Evolutionary conservation across 2,797 vertebrate species (phyloP), one percentile per base, ranked within the genome.

Genomic region (Acestrorhynchus altus): DNA sequence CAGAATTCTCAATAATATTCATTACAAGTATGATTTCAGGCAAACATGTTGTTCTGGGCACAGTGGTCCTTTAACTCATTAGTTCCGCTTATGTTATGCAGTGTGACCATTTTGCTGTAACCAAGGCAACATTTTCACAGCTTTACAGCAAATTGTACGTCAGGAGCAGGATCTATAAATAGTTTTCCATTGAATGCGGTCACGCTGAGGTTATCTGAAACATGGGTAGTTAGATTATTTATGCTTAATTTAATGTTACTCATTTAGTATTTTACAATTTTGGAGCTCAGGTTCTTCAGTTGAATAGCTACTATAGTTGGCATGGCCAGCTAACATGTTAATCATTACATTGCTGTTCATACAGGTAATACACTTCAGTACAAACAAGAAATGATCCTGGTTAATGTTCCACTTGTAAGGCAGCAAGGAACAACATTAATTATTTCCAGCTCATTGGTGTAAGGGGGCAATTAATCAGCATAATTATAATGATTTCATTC

Each of bases 41-140:
- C 11, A 6, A 44, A 63, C 2, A 0, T 20, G 18, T 10, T 46
- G 13, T 47, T 47, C 11, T 18, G 40, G 16, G 46, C 10, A 24
- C 42, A 46, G 63, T 35, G 16, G 13, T 12, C 44, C 44, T 24
- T 65, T 65, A 44, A 24, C 42, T 24, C 35, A 65, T 57, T 57
- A 26, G 54, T 26, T 54, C 6, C 31, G 12, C 56, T 65, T 28
- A 51, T 70, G 46, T 20, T 60, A 47, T 24, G 42, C 26, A 24
- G 63, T 26, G 74, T 59, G 20, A 67, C 18, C 46, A 63, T 42
- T 69, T 56, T 56, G 24, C 47, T 46, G 59, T 77, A 77, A 71
- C 68, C 76, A 64, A 7, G 68, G 76, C 68, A 71, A 71, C 67
- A 6, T 40, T 57, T 65, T 65, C 20, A 72, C n/a, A 31, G 68